phyloP scores from a whole-genome alignment of 2,888 invertebrate species.

The Aspidiotus rigidus region DNA sequence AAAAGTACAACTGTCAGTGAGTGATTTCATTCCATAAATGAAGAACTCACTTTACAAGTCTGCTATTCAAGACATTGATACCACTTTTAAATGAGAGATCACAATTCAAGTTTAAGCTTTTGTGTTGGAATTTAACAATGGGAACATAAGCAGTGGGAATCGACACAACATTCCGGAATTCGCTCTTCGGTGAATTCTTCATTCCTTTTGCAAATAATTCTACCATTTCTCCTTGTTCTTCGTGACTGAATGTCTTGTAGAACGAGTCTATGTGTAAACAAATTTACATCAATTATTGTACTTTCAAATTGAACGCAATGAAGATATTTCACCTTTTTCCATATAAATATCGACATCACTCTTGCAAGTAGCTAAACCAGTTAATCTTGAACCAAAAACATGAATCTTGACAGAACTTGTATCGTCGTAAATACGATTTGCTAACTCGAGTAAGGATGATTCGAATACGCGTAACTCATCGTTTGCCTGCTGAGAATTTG shows the following conservation, averaged over 20 bases:
- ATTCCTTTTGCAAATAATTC: constrained; percentile 5
- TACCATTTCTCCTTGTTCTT: too few relatives aligned
- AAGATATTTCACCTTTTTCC: constrained; percentile 33
- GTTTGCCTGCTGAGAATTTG: constrained; percentile 2
- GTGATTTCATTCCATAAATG: too few relatives aligned
- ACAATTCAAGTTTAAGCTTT: constrained; percentile 31
- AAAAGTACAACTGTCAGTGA: too few relatives aligned
- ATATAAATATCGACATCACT: constrained; percentile 38
- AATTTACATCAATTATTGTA: too few relatives aligned
- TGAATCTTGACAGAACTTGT: constrained; percentile 3
- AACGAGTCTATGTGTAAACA: too few relatives aligned
- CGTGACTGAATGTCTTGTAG: too few relatives aligned
- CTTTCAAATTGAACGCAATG: too few relatives aligned
- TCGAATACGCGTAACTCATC: background rate
- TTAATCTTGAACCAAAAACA: constrained; percentile 37
- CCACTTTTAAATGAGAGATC: constrained; percentile 37
- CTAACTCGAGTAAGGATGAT: background rate
- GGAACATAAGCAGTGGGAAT: constrained; percentile 36
- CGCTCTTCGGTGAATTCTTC: constrained; percentile 9
- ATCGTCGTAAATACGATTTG: background rate
- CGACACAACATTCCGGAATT: constrained; percentile 30
- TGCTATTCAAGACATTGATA: constrained; percentile 36
- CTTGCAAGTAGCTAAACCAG: constrained; percentile 36
- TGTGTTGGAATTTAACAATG: constrained; percentile 36
- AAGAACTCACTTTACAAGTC: constrained; percentile 35